Base-by-base conservation (phyloP, 1,140 invertebrate genomes). In the Ephestia elutella region DNA sequence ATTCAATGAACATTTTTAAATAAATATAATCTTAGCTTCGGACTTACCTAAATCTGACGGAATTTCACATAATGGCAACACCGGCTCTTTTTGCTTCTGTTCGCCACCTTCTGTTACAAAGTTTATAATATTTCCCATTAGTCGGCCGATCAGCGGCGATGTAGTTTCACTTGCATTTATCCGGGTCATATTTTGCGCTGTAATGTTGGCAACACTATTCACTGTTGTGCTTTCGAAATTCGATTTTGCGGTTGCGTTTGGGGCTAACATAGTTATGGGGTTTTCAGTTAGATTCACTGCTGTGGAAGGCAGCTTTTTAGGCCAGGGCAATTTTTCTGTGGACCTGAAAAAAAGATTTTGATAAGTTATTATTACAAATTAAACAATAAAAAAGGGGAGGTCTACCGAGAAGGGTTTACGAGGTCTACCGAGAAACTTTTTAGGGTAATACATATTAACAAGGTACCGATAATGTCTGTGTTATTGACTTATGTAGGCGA, bases 31-130 rank as follows among this genome's bases (percentile, higher is more conserved):
- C 38, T 49, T 1, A 28, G 20, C 15, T 20, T 48, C 11, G 28
- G 5, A 49, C 63, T 73, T 65, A 87, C 84, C 84, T 70, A 86
- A 76, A 70, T 84, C 84, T 18, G 77, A 67, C 20, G 81, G 78
- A 57, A 74, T 73, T 51, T 78, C 74, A 64, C 84, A 87, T 9
- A 82, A 32, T 15, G 81, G 79, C 58, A 84, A 48, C 2, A 60
- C 56, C 0, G 77, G 66, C 57, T 82, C 78, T 11, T 54, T 80
- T 25, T 69, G 68, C 49, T 71, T 82, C n/a, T 71, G 19, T 15
- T 72, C 67, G 0, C 44, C 58, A 2, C 62, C 75, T 65, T 82
- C 80, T 0, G 73, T 81, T 13, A 77, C 74, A 9, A 73, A 49
- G 58, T 73, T 82, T 56, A 75, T 83, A 0, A 80, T 62, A 0